phyloP scores from a whole-genome alignment of 2,113 vertebrate species.

The Dermatemys mawii region DNA sequence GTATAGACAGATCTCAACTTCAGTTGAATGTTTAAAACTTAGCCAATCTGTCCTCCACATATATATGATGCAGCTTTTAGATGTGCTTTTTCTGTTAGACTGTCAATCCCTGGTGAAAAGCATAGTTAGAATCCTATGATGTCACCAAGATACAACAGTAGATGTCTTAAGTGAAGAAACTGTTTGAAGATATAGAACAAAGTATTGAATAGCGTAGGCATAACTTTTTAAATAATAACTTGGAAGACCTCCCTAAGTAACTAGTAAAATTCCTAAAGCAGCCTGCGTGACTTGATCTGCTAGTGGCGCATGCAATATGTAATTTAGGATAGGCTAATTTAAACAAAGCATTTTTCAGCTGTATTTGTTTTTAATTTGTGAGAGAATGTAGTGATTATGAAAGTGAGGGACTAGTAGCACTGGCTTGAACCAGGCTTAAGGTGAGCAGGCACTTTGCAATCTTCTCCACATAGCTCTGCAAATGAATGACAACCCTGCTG shows the following conservation, averaged over 20 bases:
- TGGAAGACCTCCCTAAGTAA: neutral
- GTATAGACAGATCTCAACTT: neutral
- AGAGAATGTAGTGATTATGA: conserved; percentile 64
- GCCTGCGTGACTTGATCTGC: conserved; percentile 21
- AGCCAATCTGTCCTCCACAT: neutral
- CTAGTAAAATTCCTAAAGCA: conserved; percentile 14
- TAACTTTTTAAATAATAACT: neutral
- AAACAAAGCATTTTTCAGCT: conserved; percentile 61
- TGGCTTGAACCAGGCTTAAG: neutral
- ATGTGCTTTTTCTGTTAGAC: neutral
- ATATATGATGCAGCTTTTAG: neutral
- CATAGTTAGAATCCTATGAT: neutral
- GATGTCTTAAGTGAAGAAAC: neutral
- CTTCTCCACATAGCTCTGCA: neutral
- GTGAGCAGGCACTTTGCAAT: neutral
- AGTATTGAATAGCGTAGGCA: neutral
- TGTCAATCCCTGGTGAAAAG: neutral
- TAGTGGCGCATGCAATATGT: neutral
- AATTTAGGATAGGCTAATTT: conserved; percentile 54
- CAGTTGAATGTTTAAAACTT: neutral
- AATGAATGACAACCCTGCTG: neutral
- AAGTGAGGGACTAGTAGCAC: conserved; percentile 28
- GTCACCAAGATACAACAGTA: neutral
- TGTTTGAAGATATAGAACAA: neutral
- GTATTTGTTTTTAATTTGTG: conserved; percentile 74